Evolutionary conservation across 2,797 vertebrate species (phyloP).

Genomic region (Hapalemur alaotrensis): DNA sequence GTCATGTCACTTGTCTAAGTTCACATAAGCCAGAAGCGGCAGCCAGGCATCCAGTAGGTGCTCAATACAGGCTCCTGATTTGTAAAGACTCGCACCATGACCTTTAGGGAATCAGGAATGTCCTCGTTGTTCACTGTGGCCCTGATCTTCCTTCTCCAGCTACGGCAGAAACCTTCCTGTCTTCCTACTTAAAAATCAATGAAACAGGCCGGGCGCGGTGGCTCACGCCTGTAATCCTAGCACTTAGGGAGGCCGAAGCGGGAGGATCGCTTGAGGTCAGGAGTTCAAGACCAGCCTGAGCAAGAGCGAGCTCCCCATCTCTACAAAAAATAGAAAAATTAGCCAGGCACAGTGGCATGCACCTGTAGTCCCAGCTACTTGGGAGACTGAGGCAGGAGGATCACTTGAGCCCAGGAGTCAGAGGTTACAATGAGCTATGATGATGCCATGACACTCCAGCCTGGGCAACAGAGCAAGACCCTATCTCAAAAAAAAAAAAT

Average conservation of each 20-base stretch:
- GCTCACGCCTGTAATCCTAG: neutral
- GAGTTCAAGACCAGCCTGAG: neutral
- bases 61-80: neutral
- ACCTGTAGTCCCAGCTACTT: neutral
- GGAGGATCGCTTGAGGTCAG: neutral
- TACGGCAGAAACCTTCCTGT: neutral
- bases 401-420: neutral
- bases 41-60: neutral
- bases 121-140: neutral
- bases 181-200: neutral
- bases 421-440: neutral
- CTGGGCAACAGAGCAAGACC: neutral
- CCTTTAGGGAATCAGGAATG: neutral
- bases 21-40: neutral
- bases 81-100: accelerated
- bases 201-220: neutral
- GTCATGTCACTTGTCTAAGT: neutral
- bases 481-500: neutral
- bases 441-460: neutral
- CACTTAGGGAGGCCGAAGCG: neutral
- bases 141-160: neutral
- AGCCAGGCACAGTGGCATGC: neutral
- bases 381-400: neutral
- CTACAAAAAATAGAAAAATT: neutral
- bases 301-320: neutral